Percentiles rank a stretch among this genome's conserved stretches.
Evolutionary conservation across 2,888 invertebrate species (phyloP).

Genomic region (Drymonia ruficornis): DNA sequence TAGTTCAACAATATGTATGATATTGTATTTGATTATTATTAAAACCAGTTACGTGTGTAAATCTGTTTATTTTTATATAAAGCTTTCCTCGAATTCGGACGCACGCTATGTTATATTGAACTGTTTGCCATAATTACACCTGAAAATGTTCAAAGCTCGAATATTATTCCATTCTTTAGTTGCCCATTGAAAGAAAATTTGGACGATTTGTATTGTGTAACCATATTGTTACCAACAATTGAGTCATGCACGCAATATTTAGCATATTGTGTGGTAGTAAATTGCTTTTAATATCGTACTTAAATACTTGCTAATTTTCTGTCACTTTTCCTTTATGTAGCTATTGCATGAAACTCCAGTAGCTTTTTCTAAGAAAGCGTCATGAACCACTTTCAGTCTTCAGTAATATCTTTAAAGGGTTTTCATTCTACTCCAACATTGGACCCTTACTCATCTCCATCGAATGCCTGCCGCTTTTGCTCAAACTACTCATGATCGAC

Average conservation of each 20-base stretch:
- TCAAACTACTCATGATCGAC: constrained; percentile 3
- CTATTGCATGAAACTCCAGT: constrained; percentile 22
- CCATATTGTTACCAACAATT: constrained; percentile 29
- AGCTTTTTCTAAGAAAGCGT: not conserved
- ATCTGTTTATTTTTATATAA: constrained; percentile 31
- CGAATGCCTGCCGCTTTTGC: not conserved
- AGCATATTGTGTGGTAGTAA: constrained; percentile 37
- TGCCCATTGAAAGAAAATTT: constrained; percentile 35
- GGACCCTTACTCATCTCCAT: constrained; percentile 2
- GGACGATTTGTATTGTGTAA: constrained; percentile 28
- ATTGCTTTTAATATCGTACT: constrained; percentile 36
- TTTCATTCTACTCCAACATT: constrained; percentile 1
- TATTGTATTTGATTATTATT: constrained; percentile 2
- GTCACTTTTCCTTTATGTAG: constrained; percentile 24
- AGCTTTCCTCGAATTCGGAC: constrained; percentile 16
- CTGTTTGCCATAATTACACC: constrained; percentile 42
- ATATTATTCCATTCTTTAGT: constrained; percentile 26
- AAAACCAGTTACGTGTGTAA: constrained; percentile 6
- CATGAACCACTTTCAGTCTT: not conserved
- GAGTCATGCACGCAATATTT: constrained; percentile 43
- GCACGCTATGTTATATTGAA: constrained; percentile 35
- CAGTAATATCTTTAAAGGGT: not conserved
- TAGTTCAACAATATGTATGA: too few relatives aligned
- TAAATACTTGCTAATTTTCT: constrained; percentile 31
- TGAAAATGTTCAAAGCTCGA: constrained; percentile 21